Conservation (phyloP, 2,113 vertebrate genomes). For the Lepus timidus region DNA sequence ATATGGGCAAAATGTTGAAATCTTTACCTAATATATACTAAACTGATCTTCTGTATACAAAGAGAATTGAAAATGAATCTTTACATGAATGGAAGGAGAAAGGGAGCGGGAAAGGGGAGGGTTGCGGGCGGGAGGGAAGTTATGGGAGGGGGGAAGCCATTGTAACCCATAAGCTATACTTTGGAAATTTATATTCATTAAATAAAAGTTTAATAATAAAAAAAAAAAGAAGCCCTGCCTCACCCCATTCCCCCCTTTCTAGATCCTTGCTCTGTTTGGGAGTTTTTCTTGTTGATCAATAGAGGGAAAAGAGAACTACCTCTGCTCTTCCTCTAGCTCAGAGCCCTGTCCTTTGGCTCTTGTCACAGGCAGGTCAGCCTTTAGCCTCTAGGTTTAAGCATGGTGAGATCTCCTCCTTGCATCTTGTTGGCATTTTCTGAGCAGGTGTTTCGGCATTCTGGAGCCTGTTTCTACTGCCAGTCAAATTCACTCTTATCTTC, state of each 20-base stretch:
- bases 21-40: no score
- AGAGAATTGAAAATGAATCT: no score
- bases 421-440: neutral
- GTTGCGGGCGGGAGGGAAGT: no score
- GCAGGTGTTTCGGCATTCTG: neutral
- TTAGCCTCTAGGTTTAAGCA: neutral
- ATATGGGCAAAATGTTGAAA: no score
- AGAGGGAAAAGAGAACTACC: neutral
- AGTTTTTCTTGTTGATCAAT: neutral
- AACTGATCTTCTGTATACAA: no score
- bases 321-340: neutral
- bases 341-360: neutral
- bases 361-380: neutral
- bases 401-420: neutral
- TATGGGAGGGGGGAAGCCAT: no score
- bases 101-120: no score
- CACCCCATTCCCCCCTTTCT: neutral
- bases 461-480: neutral
- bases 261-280: neutral
- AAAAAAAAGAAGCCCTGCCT: neutral
- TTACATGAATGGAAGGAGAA: no score
- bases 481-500: neutral
- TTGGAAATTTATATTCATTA: no score
- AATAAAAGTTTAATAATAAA: no score
- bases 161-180: no score